phyloP scores from a whole-genome alignment of 2,888 invertebrate genomes.

The Trachelus iudaicus region DNA sequence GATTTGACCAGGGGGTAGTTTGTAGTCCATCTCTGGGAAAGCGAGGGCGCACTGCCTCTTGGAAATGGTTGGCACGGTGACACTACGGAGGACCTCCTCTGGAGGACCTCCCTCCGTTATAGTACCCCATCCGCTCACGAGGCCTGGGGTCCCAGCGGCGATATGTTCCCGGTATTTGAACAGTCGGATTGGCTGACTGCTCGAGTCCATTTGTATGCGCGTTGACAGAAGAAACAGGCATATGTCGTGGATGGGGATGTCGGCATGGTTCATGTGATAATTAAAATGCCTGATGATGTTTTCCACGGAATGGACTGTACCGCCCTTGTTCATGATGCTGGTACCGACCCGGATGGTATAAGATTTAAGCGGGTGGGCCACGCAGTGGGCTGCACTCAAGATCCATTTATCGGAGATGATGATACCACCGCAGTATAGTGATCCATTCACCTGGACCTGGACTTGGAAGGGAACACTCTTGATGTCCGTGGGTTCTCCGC shows the following conservation, averaged over 20 bases:
- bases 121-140: conserved; percentile 48
- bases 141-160: conserved; percentile 27
- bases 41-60: conserved; percentile 65
- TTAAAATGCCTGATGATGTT: conserved; percentile 68
- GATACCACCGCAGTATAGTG: conserved; percentile 68
- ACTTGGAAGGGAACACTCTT: conserved; percentile 67
- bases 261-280: fast-evolving
- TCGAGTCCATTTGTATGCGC: conserved; percentile 66
- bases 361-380: too few species aligned
- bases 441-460: conserved; percentile 59
- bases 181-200: conserved; percentile 66
- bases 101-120: conserved; percentile 33
- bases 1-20: conserved; percentile 62
- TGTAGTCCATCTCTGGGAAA: conserved; percentile 52
- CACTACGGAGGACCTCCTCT: conserved; percentile 64
- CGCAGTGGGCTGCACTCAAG: conserved; percentile 72
- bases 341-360: conserved; percentile 66
- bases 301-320: conserved; percentile 66
- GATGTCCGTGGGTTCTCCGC: conserved; percentile 66
- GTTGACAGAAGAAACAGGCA: conserved; percentile 68
- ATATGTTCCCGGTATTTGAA: conserved; percentile 53
- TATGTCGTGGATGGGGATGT: conserved; percentile 60
- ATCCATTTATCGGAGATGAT: conserved; percentile 65
- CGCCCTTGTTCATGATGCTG: conserved; percentile 66
- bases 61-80: conserved; percentile 69